A percentile compares a stretch with the other conserved stretches of the same genome.
phyloP scores from a whole-genome alignment of 92 coral and sea anemone genomes.

The Pocillopora meandrina region DNA sequence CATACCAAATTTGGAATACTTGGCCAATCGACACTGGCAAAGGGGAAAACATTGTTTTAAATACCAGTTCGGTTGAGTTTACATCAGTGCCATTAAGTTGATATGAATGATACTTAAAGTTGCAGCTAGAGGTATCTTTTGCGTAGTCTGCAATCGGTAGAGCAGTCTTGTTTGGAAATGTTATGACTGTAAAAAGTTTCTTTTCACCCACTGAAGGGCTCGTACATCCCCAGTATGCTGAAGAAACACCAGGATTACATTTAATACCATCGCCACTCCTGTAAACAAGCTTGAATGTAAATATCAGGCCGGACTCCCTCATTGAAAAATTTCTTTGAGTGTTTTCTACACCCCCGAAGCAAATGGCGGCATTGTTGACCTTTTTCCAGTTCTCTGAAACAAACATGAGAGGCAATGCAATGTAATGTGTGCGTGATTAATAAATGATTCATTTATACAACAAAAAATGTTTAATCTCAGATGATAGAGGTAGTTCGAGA shows the following conservation, averaged over 20 bases:
- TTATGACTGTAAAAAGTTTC: neutral
- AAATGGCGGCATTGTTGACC: neutral
- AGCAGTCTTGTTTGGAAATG: neutral
- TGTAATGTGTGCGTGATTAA: no score
- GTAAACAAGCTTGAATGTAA: constrained; percentile 7
- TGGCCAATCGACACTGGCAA: neutral
- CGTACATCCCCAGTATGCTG: neutral
- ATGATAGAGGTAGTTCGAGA: no score
- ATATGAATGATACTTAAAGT: neutral
- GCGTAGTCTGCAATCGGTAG: neutral
- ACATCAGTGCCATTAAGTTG: neutral
- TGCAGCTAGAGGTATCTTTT: neutral
- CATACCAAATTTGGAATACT: constrained; percentile 1
- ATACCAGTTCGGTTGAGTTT: neutral
- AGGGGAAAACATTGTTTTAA: neutral
- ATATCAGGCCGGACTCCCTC: neutral
- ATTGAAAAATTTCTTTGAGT: neutral
- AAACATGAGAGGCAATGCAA: no score
- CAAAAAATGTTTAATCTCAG: no score
- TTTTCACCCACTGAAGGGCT: no score
- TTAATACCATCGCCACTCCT: neutral
- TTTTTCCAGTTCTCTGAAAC: constrained; percentile 10
- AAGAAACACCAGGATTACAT: neutral
- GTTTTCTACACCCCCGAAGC: constrained; percentile 8
- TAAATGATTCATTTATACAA: no score